A percentile compares a stretch with the other conserved stretches of the same genome.
These are phyloP conservation scores for Zygaena filipendulae DNA, from an alignment of 2,888 invertebrate genomes.

Conservation along the genomic window DNA sequence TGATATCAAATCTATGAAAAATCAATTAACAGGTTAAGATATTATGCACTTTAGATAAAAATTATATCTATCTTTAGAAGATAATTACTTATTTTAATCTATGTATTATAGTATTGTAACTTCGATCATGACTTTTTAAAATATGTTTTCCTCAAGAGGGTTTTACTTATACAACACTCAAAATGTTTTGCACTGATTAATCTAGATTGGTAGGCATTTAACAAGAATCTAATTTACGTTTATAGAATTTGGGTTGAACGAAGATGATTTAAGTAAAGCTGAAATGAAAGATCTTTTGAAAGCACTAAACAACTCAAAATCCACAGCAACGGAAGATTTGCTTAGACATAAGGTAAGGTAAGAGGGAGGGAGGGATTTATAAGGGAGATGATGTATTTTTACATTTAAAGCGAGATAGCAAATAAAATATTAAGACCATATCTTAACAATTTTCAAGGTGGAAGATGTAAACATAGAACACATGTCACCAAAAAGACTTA, in stretches of 20 bases:
- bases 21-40: constrained; percentile 36
- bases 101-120: no score
- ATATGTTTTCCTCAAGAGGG: no score
- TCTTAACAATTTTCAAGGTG: constrained; percentile 23
- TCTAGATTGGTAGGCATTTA: no score
- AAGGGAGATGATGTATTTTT: constrained; percentile 1
- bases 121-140: no score
- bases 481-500: constrained; percentile 25
- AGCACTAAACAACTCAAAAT: constrained; percentile 52
- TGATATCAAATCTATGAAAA: constrained; percentile 48
- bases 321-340: constrained; percentile 38
- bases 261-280: constrained; percentile 52
- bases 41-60: no score
- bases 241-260: constrained; percentile 53
- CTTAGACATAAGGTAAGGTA: constrained; percentile 26
- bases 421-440: background rate
- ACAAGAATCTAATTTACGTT: no score
- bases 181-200: no score
- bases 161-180: no score
- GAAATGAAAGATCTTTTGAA: constrained; percentile 57
- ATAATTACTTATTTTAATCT: no score
- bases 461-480: constrained; percentile 20
- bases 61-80: no score
- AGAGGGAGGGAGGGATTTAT: background rate
- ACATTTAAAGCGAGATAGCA: constrained; percentile 1